Evolutionary conservation across 2,113 vertebrate species (phyloP), one percentile per base, ranked within the genome.

Genomic region (Benitochromis conjunctus): DNA sequence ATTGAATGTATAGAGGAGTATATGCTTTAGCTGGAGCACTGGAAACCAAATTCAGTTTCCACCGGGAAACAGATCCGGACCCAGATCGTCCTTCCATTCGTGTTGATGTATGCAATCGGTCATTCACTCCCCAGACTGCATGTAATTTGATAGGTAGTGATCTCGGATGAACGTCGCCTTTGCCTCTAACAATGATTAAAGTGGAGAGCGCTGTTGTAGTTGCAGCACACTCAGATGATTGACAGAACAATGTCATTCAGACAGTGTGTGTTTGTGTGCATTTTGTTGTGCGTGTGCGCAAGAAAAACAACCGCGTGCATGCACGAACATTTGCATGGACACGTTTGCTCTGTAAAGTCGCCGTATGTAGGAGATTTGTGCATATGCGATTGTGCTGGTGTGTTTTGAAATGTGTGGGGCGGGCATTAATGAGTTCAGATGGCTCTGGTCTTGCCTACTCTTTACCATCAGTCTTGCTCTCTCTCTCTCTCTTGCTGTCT

Each of bases 191-290:
- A 76, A 82, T 92, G 91, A 94, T 94, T 94, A 87, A 89, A 94
- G 89, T 51, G 36, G 80, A 87, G 74, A 11, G 5, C 1, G 29
- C 26, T n/a, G 88, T 80, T 41, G 86, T 81, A 12, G 58, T 38
- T 55, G 87, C 80, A 4, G 34, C 57, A 80, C 83, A 69, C 78
- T 62, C 21, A 3, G 12, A 78, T 92, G 92, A 94, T 89, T 94
- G 94, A 92, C 93, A 92, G 88, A 91, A 94, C 89, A 84, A 86
- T 92, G 91, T 88, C 89, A 88, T 76, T 81, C 38, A 7, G 60
- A 4, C 69, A n/a, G 26, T n/a, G 71, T 76, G 71, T 76, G 46
- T 19, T 53, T 36, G 83, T 64, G 76, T 79, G 79, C 3, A 48
- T 69, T 71, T 48, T 34, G 21, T 51, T 41, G 69, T 43, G 66